These are phyloP conservation scores for Arion vulgaris DNA, from an alignment of 1,140 invertebrate genomes.

Conservation along the genomic window DNA sequence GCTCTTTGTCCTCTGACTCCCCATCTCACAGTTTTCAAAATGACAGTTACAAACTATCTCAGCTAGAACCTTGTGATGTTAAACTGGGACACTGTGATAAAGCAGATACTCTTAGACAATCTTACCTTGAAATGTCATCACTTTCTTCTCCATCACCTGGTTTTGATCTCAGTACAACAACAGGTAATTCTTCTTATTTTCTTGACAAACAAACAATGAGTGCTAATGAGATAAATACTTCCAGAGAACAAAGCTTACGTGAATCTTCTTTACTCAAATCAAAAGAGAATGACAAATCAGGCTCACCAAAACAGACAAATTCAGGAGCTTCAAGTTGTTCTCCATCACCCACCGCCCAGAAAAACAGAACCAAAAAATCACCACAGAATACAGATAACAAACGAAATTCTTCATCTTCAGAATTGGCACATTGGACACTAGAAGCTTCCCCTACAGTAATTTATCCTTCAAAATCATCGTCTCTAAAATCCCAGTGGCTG, in stretches of 20 bases:
- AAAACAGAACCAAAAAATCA: neutral
- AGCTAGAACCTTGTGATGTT: constrained; percentile 34
- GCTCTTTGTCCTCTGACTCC: neutral
- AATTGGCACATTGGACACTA: neutral
- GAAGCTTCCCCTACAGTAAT: neutral
- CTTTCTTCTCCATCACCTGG: neutral
- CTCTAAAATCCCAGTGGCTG: neutral
- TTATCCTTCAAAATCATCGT: neutral
- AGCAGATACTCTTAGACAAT: constrained; percentile 1
- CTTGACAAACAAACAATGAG: neutral
- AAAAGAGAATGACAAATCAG: neutral
- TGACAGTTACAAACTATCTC: constrained; percentile 26
- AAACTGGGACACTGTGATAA: constrained; percentile 26
- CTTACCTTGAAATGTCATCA: constrained; percentile 8
- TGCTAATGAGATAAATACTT: neutral
- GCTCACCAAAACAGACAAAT: neutral
- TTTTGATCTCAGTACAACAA: neutral
- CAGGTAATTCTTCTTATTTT: neutral
- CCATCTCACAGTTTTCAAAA: neutral
- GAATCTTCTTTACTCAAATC: neutral
- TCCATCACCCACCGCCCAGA: neutral
- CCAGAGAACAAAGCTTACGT: neutral
- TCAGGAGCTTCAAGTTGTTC: neutral
- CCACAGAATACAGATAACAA: neutral
- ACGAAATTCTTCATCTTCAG: neutral